Base-by-base conservation (phyloP, 2,888 invertebrate genomes). In the Schizaphis graminum region DNA sequence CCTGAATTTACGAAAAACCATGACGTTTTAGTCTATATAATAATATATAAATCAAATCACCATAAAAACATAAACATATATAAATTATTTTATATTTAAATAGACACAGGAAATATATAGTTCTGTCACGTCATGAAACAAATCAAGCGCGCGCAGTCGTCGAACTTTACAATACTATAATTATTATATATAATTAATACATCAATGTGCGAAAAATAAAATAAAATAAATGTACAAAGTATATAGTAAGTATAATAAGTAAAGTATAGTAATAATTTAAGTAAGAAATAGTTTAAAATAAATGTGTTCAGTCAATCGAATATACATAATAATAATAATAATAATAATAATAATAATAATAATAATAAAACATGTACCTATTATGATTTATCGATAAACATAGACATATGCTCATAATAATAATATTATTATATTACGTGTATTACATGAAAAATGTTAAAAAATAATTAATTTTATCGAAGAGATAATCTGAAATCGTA, bases 401-500 rank as follows among this genome's bases (percentile, higher is more conserved):
- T 1, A 77, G 21, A 21, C 16, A 53, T 53, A 53, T 53, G 13
- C 53, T 21, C 21, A 2, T 35, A 77, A 21, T 77, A 77, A 7
- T 77, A 77, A 8, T 77, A 77, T 77, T 35, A 35, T 35, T 8
- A 61, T 28, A 28, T 61, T 28, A 16, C 53, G 16, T 16, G 67
- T 67, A 7, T 35, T 77, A 77, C 0, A 77, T 21, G 7, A 86
- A 57, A 47, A 92, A 8, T 24, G 57, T 26, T 56, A 93, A 57
- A 47, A 85, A 10, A 84, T 16, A 13, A 47, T 93, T 77, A 13
- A 93, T 89, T 16, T 41, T 89, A 44, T 94, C 84, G 26, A 41
- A 85, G 13, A 94, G 35, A 28, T 8, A 61, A 56, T 94, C 93
- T 1, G 93, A 61, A 86, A 94, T 94, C 16, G 26, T 86, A 49